These are phyloP conservation scores for Ornithorhynchus anatinus DNA, from an alignment of 2,113 vertebrate genomes.

Conservation along the genomic window DNA sequence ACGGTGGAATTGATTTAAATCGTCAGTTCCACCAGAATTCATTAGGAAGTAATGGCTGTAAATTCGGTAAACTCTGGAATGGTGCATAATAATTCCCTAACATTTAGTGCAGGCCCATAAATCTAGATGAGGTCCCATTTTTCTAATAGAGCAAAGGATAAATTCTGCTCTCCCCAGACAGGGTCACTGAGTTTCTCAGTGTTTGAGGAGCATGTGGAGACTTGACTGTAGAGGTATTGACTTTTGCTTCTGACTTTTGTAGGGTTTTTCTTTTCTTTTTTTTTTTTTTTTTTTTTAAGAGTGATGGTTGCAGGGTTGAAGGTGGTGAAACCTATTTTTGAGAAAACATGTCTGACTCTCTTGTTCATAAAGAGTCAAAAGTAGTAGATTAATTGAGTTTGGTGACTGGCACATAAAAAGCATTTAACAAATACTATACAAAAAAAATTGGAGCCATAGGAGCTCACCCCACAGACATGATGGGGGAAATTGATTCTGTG, in stretches of 20 bases:
- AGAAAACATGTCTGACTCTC: too few relatives aligned
- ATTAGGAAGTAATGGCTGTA: conserved; percentile 42
- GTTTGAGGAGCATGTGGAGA: neutral
- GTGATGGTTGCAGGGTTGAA: too few relatives aligned
- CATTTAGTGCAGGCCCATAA: conserved; percentile 38
- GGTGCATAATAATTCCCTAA: conserved; percentile 48
- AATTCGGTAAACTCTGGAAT: conserved; percentile 31
- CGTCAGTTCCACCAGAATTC: conserved; percentile 50
- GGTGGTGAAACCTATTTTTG: too few relatives aligned
- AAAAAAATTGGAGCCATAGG: too few relatives aligned
- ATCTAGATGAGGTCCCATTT: conserved; percentile 22
- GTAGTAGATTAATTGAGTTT: too few relatives aligned
- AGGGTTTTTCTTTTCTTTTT: neutral
- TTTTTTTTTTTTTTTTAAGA: too few relatives aligned
- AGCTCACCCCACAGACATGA: too few relatives aligned
- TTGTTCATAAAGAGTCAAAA: too few relatives aligned
- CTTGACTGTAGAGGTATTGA: neutral
- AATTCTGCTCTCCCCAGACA: conserved; percentile 1
- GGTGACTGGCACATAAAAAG: too few relatives aligned
- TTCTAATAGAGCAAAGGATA: neutral
- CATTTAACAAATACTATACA: too few relatives aligned
- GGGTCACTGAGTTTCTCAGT: neutral
- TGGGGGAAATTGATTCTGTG: too few relatives aligned
- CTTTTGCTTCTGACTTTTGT: neutral
- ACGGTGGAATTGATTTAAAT: conserved; percentile 51